Evolutionary conservation across 2,797 vertebrate species (phyloP), one percentile per base, ranked within the genome.

Genomic region (Brachyalestes nurse): DNA sequence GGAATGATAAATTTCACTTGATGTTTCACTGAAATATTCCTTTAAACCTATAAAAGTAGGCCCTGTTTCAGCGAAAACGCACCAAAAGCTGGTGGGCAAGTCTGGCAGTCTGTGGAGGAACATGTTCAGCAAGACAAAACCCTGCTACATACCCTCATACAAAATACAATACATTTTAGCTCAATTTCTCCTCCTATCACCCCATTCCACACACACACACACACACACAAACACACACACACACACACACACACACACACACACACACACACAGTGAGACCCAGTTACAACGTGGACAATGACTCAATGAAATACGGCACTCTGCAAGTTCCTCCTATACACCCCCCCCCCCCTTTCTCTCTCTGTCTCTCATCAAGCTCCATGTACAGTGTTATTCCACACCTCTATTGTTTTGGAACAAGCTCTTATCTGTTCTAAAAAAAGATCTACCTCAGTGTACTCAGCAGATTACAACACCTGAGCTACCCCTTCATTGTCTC

Each of bases 321-420:
- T 38, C 65, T 23, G 34, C 60, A 23, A 58, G 28, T 66, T 61
- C 40, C 17, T 75, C 42, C 53, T 42, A 25, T 23, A n/a, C n/a
- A n/a, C 34, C 13, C 16, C 17, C 28, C 66, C 25, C 38, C 51
- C 21, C 14, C 61, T 47, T 14, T 49, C 49, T 12, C 42, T 80
- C 17, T 65, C 58, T 42, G 42, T 62, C 19, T 12, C 19, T 42
- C 28, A 34, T 10, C 23, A 34, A 13, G 28, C 49, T 64, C 8
- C 21, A 14, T 49, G 60, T 42, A 70, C 53, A 51, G 25, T 75
- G 72, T 70, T 38, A 75, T 81, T 70, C 72, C 42, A 75, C 64
- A 70, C 79, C 72, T 75, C 79, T 53, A 62, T 62, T 81, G 65
- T 81, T 75, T 53, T 61, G 10, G 9, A 71, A 81, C 65, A 81